Base-by-base conservation (phyloP, 1,140 invertebrate species). In the Thaumetopoea pityocampa region DNA sequence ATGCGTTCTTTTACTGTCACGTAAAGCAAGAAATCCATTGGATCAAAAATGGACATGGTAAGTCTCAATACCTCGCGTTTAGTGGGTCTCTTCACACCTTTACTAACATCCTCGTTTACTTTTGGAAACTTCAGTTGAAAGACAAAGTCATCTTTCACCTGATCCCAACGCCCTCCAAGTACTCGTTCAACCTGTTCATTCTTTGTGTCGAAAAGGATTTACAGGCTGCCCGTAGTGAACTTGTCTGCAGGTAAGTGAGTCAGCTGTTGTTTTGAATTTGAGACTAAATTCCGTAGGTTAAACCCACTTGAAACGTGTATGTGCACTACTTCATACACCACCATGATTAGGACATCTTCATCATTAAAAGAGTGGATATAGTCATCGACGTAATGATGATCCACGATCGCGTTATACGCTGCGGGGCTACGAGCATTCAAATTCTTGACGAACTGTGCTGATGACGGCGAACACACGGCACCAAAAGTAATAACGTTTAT, bases 361-460 rank as follows among this genome's bases (percentile, higher is more conserved):
- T 16, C 30, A 20, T 57, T 34, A 1, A 51, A 36, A 27, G 58
- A 58, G 19, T 44, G 53, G 0, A 72, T 28, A 30, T 58, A 76
- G 30, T 76, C 66, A 32, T 72, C 68, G 34, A 70, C 64, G 27
- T 72, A 76, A 38, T 59, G 59, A 16, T 61, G 41, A 4, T 54
- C 3, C 0, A 56, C 10, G 1, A 76, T 51, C 1, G 49, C 56
- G 0, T 36, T 10, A 1, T 29, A 42, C 0, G 67, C 59, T 11
- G 20, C 6, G 0, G 64, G 64, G 19, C 38, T 44, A 4, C 6
- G 8, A 8, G 29, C 29, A 8, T 33, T 33, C 4, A 3, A 8
- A 18, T 33, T 33, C 2, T n/a, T 5, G 2, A 33, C 10, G 8
- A n/a, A 33, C 2, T 18, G n/a, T n/a, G n/a, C n/a, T 33, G n/a